These are phyloP conservation scores for Columba janthina DNA, from an alignment of 2,113 vertebrate genomes.

Conservation along the genomic window DNA sequence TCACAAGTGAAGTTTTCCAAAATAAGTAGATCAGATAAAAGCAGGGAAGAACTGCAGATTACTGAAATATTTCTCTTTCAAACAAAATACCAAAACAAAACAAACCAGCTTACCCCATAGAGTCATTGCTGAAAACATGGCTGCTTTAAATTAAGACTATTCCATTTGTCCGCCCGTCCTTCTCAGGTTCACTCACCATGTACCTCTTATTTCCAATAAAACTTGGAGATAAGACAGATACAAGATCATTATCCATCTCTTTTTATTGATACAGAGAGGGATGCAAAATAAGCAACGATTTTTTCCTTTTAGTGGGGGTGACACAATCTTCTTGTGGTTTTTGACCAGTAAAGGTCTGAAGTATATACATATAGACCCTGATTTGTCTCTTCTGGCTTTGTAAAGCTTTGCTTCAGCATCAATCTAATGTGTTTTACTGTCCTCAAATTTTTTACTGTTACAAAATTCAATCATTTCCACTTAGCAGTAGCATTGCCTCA, in stretches of 20 bases:
- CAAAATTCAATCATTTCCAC: background rate
- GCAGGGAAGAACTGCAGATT: background rate
- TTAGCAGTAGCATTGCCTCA: background rate
- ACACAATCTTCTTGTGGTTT: background rate
- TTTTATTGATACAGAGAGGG: background rate
- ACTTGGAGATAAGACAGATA: background rate
- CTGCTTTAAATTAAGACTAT: background rate
- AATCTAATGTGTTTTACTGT: background rate
- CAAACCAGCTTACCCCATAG: background rate
- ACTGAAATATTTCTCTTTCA: background rate
- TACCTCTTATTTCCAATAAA: background rate
- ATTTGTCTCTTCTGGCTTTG: background rate
- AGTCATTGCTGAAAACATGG: background rate
- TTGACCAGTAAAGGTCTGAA: background rate
- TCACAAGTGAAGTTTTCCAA: background rate
- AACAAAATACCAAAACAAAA: background rate
- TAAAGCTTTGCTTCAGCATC: background rate
- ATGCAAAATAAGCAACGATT: background rate
- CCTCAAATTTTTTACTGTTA: background rate
- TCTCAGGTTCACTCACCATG: background rate
- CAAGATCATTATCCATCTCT: background rate
- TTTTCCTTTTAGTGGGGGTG: background rate
- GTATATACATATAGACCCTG: background rate
- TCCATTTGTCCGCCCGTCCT: background rate
- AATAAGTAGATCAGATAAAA: background rate